Percentiles rank a stretch among this genome's conserved stretches.
Conservation (phyloP, 2,888 invertebrate genomes). For the Iphiclides podalirius region DNA sequence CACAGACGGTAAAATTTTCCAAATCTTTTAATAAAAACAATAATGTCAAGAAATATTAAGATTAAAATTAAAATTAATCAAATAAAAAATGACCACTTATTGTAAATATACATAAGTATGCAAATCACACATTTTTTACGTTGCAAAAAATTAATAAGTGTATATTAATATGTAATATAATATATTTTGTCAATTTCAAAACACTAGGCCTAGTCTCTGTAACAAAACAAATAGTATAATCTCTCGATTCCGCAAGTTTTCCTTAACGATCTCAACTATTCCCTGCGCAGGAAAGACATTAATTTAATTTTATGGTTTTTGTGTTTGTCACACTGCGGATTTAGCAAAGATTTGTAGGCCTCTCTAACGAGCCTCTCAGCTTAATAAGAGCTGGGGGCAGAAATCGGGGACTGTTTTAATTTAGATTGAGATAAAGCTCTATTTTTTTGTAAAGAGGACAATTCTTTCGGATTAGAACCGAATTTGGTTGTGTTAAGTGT, state of each 20-base stretch:
- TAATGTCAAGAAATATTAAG: too few relatives aligned
- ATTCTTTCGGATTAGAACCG: neutral
- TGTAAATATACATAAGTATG: too few relatives aligned
- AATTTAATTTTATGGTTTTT: conserved; percentile 80
- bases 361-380: conserved; percentile 57
- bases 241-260: conserved; percentile 44
- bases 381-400: conserved; percentile 49
- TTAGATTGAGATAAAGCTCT: conserved; percentile 12
- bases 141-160: neutral
- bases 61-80: too few relatives aligned
- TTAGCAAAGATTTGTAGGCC: conserved; percentile 68
- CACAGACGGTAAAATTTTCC: too few relatives aligned
- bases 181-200: too few relatives aligned
- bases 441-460: neutral
- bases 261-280: conserved; percentile 60
- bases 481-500: neutral
- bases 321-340: conserved; percentile 75
- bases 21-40: too few relatives aligned
- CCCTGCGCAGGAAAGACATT: conserved; percentile 59
- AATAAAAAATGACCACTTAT: too few relatives aligned
- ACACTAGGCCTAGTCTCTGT: conserved; percentile 5
- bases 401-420: conserved; percentile 22
- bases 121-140: neutral
- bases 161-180: neutral
- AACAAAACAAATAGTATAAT: conserved; percentile 24